These are phyloP conservation scores for Uromys caudimaculatus DNA, from an alignment of 2,797 vertebrate species.

Conservation along the genomic window DNA sequence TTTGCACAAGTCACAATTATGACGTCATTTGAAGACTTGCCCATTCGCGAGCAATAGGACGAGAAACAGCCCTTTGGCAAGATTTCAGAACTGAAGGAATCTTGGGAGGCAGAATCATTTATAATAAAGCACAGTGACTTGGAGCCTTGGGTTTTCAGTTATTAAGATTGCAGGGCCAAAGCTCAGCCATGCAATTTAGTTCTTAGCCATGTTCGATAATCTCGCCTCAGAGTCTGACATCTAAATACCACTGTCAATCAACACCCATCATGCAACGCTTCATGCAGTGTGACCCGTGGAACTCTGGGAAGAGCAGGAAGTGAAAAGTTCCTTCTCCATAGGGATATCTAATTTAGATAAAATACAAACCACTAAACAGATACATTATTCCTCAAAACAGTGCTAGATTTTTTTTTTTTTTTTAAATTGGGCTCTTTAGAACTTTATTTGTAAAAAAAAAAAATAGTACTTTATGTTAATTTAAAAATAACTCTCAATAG, in stretches of 20 bases:
- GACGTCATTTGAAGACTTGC: slow-evolving; percentile 41
- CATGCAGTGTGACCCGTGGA: not conserved
- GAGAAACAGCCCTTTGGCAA: slow-evolving; percentile 41
- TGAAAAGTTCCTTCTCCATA: not conserved
- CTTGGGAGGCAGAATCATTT: slow-evolving; percentile 43
- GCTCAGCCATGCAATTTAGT: slow-evolving; percentile 40
- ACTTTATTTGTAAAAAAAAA: not conserved
- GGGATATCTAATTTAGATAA: not conserved
- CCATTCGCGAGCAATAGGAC: not conserved
- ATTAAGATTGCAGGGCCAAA: slow-evolving; percentile 48
- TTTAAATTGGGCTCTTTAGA: not conserved
- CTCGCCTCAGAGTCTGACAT: not conserved
- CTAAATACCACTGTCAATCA: slow-evolving; percentile 11
- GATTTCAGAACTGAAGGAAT: slow-evolving; percentile 50
- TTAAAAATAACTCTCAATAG: slow-evolving; percentile 9
- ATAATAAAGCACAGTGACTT: slow-evolving; percentile 54
- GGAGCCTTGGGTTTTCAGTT: slow-evolving; percentile 65
- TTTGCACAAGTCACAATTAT: no score
- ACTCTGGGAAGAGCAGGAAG: not conserved
- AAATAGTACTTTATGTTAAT: slow-evolving; percentile 33
- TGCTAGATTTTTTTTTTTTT: not conserved
- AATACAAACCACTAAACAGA: not conserved
- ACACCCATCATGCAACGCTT: not conserved
- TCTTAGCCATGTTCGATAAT: slow-evolving; percentile 29
- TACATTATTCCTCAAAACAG: not conserved